Conservation (phyloP, 1,140 invertebrate genomes). For the Drosophila cardini region DNA sequence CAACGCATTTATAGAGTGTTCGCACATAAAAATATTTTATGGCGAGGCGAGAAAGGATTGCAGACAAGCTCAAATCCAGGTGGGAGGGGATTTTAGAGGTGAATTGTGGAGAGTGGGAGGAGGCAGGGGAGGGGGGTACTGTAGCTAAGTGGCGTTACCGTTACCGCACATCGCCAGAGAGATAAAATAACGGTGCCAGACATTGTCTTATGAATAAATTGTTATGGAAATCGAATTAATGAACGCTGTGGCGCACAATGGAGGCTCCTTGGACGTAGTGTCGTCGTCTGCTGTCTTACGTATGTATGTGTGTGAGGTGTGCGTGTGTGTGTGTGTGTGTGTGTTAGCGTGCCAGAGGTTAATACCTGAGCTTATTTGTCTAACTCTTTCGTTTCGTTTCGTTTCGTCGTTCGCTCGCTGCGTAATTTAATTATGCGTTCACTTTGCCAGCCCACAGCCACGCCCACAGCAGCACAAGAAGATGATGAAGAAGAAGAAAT, state of each 20-base stretch:
- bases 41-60: slow-evolving; percentile 74
- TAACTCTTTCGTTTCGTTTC: slow-evolving; percentile 84
- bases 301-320: slow-evolving; percentile 15
- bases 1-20: slow-evolving; percentile 80
- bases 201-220: slow-evolving; percentile 85
- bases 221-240: slow-evolving; percentile 85
- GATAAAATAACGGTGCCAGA: slow-evolving; percentile 85
- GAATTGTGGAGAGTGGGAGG: neutral
- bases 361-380: slow-evolving; percentile 85
- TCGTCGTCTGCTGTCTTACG: slow-evolving; percentile 25
- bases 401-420: slow-evolving; percentile 65
- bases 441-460: slow-evolving; percentile 70
- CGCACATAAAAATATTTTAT: slow-evolving; percentile 85
- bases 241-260: slow-evolving; percentile 82
- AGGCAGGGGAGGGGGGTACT: slow-evolving; percentile 8
- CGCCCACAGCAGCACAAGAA: slow-evolving; percentile 1
- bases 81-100: too few relatives aligned
- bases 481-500: neutral
- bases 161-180: slow-evolving; percentile 82
- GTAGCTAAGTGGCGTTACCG: slow-evolving; percentile 82
- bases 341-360: slow-evolving; percentile 78
- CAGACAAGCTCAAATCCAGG: slow-evolving; percentile 50
- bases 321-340: slow-evolving; percentile 43
- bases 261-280: slow-evolving; percentile 43
- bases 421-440: slow-evolving; percentile 85